Conservation (phyloP, 2,797 vertebrate species). For the Tragelaphus eurycerus region DNA sequence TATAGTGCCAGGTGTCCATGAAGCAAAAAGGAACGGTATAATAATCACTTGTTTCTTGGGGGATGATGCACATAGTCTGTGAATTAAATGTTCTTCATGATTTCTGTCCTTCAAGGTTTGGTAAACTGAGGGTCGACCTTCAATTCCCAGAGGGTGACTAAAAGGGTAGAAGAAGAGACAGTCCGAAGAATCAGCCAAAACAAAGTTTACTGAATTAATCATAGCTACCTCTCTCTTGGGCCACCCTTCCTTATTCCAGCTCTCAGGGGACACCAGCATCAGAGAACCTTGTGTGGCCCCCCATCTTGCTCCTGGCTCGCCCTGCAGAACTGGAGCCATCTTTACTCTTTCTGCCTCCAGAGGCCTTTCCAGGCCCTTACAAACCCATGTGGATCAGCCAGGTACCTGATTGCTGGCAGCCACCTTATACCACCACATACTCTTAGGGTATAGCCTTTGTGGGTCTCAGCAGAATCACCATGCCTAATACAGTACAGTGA, state of each 20-base stretch:
- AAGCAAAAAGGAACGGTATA: background rate
- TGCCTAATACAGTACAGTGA: background rate
- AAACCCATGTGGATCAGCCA: background rate
- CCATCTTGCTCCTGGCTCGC: background rate
- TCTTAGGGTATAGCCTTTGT: background rate
- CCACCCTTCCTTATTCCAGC: background rate
- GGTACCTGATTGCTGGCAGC: background rate
- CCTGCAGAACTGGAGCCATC: background rate
- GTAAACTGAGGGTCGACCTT: background rate
- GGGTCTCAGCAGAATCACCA: background rate
- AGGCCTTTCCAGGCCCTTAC: background rate
- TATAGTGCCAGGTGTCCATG: background rate
- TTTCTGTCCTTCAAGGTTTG: background rate
- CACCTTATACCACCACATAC: background rate
- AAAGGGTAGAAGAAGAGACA: background rate
- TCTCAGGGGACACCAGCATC: background rate
- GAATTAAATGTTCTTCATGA: background rate
- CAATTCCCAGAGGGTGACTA: background rate
- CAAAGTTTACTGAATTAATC: background rate
- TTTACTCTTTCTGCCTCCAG: background rate
- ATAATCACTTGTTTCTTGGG: background rate
- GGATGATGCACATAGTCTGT: background rate
- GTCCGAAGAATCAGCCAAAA: background rate
- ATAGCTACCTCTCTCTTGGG: rapidly evolving
- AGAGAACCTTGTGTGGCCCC: background rate